These are phyloP conservation scores for Lamproptera curius DNA, from an alignment of 2,888 invertebrate species.

Conservation along the genomic window DNA sequence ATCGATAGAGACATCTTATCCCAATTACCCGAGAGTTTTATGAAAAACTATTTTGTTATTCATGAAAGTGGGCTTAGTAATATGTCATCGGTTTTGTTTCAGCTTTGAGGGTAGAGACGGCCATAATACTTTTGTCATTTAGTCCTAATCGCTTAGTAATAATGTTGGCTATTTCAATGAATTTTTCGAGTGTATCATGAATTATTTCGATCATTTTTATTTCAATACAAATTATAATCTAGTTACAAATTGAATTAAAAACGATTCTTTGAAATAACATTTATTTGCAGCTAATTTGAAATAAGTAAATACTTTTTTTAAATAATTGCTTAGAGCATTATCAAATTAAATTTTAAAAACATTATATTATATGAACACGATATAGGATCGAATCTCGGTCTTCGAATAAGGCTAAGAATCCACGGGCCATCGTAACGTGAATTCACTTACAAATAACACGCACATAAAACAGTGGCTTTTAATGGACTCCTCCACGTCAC, in stretches of 20 bases:
- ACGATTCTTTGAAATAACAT: neutral
- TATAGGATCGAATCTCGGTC: too few species aligned
- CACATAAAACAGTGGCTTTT: constrained; percentile 46
- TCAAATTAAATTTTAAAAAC: too few species aligned
- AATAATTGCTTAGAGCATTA: too few species aligned
- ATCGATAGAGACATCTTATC: constrained; percentile 13
- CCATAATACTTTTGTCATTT: constrained; percentile 15
- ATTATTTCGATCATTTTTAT: too few species aligned
- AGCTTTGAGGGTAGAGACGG: constrained; percentile 1
- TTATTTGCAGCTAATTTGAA: neutral
- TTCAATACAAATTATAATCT: too few species aligned
- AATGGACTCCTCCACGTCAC: constrained; percentile 47
- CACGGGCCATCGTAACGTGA: neutral
- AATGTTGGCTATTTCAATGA: neutral
- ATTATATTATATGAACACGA: too few species aligned
- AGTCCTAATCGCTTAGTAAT: constrained; percentile 14
- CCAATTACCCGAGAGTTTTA: constrained; percentile 14
- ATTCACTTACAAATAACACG: constrained; percentile 31
- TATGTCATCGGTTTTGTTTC: constrained; percentile 10
- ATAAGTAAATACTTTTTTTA: neutral
- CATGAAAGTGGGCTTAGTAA: constrained; percentile 19
- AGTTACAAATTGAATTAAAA: too few species aligned
- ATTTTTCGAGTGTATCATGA: neutral
- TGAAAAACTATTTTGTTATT: constrained; percentile 17
- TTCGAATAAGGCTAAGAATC: neutral